These are phyloP conservation scores for Incurvaria masculella DNA, from an alignment of 2,888 invertebrate species.

Conservation along the genomic window DNA sequence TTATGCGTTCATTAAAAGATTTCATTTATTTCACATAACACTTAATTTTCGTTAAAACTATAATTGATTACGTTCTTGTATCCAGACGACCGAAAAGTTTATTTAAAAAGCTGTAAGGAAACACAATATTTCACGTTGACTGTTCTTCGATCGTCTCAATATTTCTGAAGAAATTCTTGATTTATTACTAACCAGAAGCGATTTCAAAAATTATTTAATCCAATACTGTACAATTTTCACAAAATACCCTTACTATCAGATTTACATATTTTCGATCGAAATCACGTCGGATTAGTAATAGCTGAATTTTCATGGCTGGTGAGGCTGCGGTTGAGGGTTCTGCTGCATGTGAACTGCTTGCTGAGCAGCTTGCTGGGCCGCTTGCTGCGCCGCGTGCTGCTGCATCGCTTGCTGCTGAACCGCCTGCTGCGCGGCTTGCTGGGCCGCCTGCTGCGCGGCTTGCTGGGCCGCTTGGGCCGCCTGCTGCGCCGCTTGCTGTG, in stretches of 20 bases:
- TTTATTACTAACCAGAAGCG: constrained; percentile 41
- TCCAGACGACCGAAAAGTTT: neutral
- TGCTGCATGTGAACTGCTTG: constrained; percentile 55
- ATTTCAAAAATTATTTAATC: constrained; percentile 23
- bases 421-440: constrained; percentile 28
- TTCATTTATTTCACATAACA: too few species aligned
- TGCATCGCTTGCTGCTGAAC: constrained; percentile 24
- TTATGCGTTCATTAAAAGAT: too few species aligned
- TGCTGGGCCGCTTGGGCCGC: constrained; percentile 13
- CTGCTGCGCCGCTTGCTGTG: constrained; percentile 14
- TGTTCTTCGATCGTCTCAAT: neutral
- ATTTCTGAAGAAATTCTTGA: too few species aligned
- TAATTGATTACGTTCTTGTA: too few species aligned
- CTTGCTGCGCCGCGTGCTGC: constrained; percentile 20
- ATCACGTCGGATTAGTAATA: constrained; percentile 69
- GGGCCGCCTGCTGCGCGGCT: constrained; percentile 24
- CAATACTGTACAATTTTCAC: constrained; percentile 5
- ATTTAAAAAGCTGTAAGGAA: too few species aligned
- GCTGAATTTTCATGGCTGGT: constrained; percentile 74
- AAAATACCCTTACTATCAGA: constrained; percentile 11
- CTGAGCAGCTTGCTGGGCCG: constrained; percentile 46
- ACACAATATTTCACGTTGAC: too few species aligned
- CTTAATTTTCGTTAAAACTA: too few species aligned
- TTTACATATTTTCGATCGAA: constrained; percentile 24
- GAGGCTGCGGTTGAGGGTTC: constrained; percentile 51